These are phyloP conservation scores for Phania funesta DNA, from an alignment of 2,888 invertebrate species.

Conservation along the genomic window DNA sequence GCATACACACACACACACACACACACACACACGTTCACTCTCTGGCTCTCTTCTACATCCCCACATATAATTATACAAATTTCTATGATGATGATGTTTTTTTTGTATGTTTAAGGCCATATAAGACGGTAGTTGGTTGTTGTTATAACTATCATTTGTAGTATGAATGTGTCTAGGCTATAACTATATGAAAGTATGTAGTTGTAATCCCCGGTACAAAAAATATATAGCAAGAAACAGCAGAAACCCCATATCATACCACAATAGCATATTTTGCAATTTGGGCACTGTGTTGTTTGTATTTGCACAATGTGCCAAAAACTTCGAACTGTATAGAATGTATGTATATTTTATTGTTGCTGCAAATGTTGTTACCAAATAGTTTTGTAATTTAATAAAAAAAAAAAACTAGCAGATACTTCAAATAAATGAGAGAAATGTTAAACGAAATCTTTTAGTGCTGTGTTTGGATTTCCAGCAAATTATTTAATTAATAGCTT, in stretches of 20 bases:
- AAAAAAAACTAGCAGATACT: background rate
- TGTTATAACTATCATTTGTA: conserved; percentile 33
- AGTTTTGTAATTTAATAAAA: conserved; percentile 36
- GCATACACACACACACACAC: background rate
- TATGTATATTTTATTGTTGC: conserved; percentile 53
- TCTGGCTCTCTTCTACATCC: background rate
- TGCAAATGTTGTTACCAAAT: conserved; percentile 47
- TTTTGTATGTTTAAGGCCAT: conserved; percentile 45
- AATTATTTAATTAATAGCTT: background rate
- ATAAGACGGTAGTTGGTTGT: conserved; percentile 41
- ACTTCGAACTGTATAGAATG: conserved; percentile 79
- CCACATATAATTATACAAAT: background rate
- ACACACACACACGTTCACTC: background rate
- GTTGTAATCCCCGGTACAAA: background rate
- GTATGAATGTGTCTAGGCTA: conserved; percentile 29
- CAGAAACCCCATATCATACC: conserved; percentile 54
- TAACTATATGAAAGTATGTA: background rate
- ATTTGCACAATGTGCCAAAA: conserved; percentile 73
- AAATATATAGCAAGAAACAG: background rate
- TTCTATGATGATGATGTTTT: background rate
- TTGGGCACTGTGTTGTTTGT: conserved; percentile 66
- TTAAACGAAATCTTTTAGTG: background rate
- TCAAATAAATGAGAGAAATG: background rate
- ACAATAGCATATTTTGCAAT: conserved; percentile 66
- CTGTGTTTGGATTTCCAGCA: background rate